A percentile compares a stretch with the other conserved stretches of the same genome.
Conservation (phyloP, 2,113 vertebrate species). For the Oreochromis spilurus region DNA sequence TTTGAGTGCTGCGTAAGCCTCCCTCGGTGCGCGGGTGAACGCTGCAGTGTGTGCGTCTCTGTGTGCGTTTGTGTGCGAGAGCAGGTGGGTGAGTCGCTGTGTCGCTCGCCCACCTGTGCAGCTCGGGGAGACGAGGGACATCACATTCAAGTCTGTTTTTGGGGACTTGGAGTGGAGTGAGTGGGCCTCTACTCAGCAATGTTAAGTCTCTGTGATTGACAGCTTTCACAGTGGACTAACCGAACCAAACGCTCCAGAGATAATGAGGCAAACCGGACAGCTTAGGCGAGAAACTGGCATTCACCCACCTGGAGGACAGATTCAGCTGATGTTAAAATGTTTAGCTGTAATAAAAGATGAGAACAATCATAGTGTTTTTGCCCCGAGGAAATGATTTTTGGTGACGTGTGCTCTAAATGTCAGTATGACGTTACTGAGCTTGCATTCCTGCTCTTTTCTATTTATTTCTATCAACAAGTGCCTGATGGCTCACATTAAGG, state of each 20-base stretch:
- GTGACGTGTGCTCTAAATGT: neutral
- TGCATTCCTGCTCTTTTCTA: neutral
- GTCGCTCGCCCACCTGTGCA: slow-evolving; percentile 8
- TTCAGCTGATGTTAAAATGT: neutral
- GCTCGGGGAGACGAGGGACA: neutral
- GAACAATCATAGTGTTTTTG: neutral
- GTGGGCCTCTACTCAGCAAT: neutral
- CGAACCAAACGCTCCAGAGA: neutral
- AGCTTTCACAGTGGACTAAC: neutral
- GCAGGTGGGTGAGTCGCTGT: slow-evolving; percentile 19
- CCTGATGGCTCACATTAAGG: neutral
- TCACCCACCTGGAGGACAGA: neutral
- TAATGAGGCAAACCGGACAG: neutral
- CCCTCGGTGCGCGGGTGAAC: slow-evolving; percentile 49
- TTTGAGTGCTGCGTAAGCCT: slow-evolving; percentile 13
- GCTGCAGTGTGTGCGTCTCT: neutral
- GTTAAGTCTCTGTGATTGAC: neutral
- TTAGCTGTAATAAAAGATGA: neutral
- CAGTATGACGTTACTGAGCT: neutral
- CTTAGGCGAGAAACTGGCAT: neutral
- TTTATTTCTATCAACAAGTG: neutral
- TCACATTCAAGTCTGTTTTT: neutral
- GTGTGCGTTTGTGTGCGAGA: neutral
- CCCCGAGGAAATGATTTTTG: neutral
- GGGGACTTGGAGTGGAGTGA: neutral